These are phyloP conservation scores for Brienomyrus brachyistius DNA, from an alignment of 2,113 vertebrate species.

Conservation along the genomic window DNA sequence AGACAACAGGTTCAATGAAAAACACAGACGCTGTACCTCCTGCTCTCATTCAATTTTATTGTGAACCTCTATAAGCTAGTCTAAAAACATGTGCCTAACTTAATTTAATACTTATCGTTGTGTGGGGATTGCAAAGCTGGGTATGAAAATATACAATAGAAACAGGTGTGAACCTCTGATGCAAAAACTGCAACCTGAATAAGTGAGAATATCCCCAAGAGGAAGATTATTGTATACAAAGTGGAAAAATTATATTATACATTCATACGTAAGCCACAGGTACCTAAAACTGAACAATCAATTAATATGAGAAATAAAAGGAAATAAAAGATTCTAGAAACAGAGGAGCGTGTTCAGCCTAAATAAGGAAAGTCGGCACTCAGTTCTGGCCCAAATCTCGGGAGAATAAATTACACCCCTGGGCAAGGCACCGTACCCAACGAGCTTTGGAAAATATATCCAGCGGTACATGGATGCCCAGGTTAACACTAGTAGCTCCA, in stretches of 20 bases:
- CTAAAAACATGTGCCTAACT: neutral
- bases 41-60: neutral
- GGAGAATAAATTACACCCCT: neutral
- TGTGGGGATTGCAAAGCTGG: neutral
- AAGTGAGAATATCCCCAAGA: neutral
- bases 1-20: neutral
- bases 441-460: neutral
- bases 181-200: neutral
- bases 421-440: neutral
- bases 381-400: neutral
- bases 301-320: neutral
- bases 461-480: neutral
- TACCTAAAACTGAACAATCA: neutral
- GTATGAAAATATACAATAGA: slow-evolving; percentile 12
- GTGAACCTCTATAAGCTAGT: neutral
- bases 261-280: neutral
- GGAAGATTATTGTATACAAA: slow-evolving; percentile 20
- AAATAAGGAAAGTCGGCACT: neutral
- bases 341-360: neutral
- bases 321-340: neutral
- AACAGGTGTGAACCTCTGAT: neutral
- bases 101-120: neutral
- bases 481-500: neutral
- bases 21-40: neutral
- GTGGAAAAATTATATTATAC: neutral